Evolutionary conservation across 2,888 invertebrate species (phyloP), one percentile per base, ranked within the genome.

Genomic region (Chironomus riparius): DNA sequence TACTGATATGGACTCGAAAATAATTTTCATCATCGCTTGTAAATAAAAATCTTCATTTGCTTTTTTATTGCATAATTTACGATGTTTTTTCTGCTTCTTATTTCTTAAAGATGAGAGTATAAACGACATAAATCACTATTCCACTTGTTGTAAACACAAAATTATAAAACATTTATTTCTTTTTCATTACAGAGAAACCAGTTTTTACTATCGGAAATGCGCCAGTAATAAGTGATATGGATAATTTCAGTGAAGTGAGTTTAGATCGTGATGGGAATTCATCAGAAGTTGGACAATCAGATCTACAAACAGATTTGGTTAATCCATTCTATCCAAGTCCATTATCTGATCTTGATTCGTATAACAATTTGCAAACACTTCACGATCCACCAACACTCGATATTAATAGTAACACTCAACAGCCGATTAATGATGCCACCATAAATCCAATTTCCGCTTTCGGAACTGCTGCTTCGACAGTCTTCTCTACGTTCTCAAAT

Each of bases 401-500:
- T 13, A 24, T 65, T 7, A 65, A 22, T 65, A 47, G 12, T 7
- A 68, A 65, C 21, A 47, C n/a, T 28, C 38, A 69, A 18, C 69
- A 48, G 15, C 68, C 21, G 13, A 22, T 6, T 70, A 12, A 15
- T 12, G 76, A 76, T 76, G 62, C 15, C 3, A 76, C 69, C 68
- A 82, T 82, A 79, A 82, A 83, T 48, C 82, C 83, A 28, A 82
- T 83, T 47, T 88, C 88, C 0, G 88, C 88, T 48, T 79, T 88
- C 38, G 88, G 88, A 0, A 86, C 88, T 74, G 86, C 88, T 3
- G 88, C 89, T 0, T 88, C 88, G 69, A 88, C 88, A 10, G 89
- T 90, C 0, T 87, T 90, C 78, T 88, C 87, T 47, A 89, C 89
- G 0, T 87, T 88, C 78, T 87, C 88, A 0, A 87, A 84, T 79